Percentiles rank a stretch among this genome's conserved stretches.
Evolutionary conservation across 1,140 invertebrate species (phyloP).

Genomic region (Antheraea pernyi): DNA sequence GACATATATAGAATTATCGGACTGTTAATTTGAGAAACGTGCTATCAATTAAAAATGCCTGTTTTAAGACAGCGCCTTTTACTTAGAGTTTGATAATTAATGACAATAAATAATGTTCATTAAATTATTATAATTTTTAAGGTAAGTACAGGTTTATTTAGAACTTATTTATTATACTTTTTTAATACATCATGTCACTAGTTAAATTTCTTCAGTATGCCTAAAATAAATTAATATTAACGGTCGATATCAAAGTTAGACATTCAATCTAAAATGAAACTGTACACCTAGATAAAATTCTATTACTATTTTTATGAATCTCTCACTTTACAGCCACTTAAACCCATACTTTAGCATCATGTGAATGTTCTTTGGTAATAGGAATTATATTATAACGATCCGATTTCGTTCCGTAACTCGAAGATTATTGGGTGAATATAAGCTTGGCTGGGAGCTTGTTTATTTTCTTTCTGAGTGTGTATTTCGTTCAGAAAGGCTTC

Average conservation of each 20-base stretch:
- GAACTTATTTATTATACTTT: too few relatives aligned
- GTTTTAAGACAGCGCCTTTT: too few relatives aligned
- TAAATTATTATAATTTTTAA: too few relatives aligned
- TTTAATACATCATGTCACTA: too few relatives aligned
- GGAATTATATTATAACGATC: constrained; percentile 38
- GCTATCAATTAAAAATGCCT: too few relatives aligned
- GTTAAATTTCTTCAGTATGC: not conserved
- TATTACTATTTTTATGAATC: constrained; percentile 25
- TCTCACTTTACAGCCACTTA: constrained; percentile 39
- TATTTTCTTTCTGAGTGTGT: constrained; percentile 69
- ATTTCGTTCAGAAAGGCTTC: constrained; percentile 46
- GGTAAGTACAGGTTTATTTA: too few relatives aligned
- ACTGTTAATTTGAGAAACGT: too few relatives aligned
- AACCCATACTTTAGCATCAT: constrained; percentile 32
- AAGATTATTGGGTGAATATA: constrained; percentile 58
- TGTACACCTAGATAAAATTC: constrained; percentile 27
- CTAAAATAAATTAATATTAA: not conserved
- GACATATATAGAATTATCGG: too few relatives aligned
- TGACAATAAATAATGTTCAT: too few relatives aligned
- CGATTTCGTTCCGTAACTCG: constrained; percentile 36
- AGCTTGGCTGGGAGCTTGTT: constrained; percentile 56
- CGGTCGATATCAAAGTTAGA: constrained; percentile 1
- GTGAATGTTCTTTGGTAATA: constrained; percentile 39
- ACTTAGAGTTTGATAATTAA: too few relatives aligned
- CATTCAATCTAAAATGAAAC: constrained; percentile 18